phyloP scores from a whole-genome alignment of 2,888 invertebrate genomes.

The Stenichneumon culpator region DNA sequence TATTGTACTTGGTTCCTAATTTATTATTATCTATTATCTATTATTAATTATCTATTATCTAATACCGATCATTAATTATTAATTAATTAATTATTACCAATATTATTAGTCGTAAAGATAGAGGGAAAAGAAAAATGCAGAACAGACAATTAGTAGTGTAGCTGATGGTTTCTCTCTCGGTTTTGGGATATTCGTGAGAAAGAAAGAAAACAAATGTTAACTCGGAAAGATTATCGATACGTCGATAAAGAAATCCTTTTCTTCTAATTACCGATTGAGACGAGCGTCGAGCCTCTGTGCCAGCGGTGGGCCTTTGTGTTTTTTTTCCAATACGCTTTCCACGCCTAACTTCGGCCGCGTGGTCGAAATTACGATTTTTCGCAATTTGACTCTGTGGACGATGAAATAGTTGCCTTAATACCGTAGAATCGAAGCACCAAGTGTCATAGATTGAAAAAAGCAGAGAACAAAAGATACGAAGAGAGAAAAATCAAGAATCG shows the following conservation, averaged over 20 bases:
- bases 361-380: background rate
- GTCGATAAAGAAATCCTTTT: slow-evolving; percentile 3
- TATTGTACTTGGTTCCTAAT: slow-evolving; percentile 84
- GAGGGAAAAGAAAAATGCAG: slow-evolving; percentile 48
- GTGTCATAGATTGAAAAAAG: slow-evolving; percentile 36
- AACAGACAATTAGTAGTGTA: slow-evolving; percentile 45
- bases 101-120: slow-evolving; percentile 75
- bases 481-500: slow-evolving; percentile 45
- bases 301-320: slow-evolving; percentile 57
- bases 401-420: slow-evolving; percentile 36
- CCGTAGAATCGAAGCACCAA: slow-evolving; percentile 36
- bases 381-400: slow-evolving; percentile 21
- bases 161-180: slow-evolving; percentile 9
- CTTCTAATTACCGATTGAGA: slow-evolving; percentile 29
- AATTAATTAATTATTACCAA: slow-evolving; percentile 75
- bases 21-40: slow-evolving; percentile 81
- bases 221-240: background rate
- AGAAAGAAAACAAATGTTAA: background rate
- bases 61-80: slow-evolving; percentile 80
- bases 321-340: slow-evolving; percentile 38
- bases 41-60: slow-evolving; percentile 76
- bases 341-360: slow-evolving; percentile 13
- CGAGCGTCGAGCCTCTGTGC: slow-evolving; percentile 46
- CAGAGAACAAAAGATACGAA: slow-evolving; percentile 16
- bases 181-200: background rate